These are phyloP conservation scores for Plestiodon gilberti DNA, from an alignment of 2,113 vertebrate genomes.

Conservation along the genomic window DNA sequence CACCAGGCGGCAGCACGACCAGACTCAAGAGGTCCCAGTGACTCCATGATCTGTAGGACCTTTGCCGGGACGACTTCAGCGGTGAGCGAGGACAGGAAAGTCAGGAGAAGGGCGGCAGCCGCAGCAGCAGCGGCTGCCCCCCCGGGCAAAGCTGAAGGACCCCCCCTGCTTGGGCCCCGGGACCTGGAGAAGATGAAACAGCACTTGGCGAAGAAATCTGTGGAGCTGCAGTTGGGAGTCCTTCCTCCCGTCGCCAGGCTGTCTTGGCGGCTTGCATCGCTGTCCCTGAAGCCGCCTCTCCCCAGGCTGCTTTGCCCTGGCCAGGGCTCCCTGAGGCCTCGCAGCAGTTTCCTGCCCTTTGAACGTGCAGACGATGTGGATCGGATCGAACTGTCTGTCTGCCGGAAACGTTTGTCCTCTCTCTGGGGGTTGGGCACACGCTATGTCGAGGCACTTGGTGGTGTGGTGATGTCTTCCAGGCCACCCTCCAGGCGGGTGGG, in stretches of 20 bases:
- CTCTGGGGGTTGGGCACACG: constrained; percentile 18
- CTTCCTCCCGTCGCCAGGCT: rapidly evolving
- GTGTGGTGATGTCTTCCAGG: neutral
- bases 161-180: neutral
- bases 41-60: neutral
- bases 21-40: neutral
- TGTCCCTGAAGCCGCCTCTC: neutral
- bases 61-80: neutral
- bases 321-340: neutral
- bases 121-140: too few relatives aligned
- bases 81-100: neutral
- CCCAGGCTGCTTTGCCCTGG: neutral
- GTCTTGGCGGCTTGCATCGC: neutral
- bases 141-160: neutral
- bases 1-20: too few relatives aligned
- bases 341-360: neutral
- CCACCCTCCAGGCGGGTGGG: rapidly evolving
- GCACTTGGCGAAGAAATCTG: neutral
- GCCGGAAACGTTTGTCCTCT: neutral
- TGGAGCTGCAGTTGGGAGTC: neutral
- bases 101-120: neutral
- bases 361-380: neutral
- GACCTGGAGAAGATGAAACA: neutral
- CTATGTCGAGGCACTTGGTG: neutral
- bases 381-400: neutral